These are phyloP conservation scores for Conus ventricosus DNA, from an alignment of 1,140 invertebrate species.

Conservation along the genomic window DNA sequence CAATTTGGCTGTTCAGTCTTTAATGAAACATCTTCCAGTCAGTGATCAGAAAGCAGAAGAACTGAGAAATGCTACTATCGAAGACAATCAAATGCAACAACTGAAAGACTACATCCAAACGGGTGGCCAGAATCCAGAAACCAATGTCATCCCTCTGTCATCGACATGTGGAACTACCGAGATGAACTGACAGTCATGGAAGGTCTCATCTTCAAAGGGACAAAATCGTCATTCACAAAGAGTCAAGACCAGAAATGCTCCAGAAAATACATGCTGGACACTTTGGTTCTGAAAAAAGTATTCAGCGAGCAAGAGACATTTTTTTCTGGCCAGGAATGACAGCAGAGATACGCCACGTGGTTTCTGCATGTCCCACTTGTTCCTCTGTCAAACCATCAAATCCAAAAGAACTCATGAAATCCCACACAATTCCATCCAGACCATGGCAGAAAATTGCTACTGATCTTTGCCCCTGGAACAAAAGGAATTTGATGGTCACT, in stretches of 20 bases:
- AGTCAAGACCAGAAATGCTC: conserved; percentile 37
- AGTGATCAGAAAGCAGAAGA: conserved; percentile 19
- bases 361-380: conserved; percentile 44
- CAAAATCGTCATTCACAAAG: conserved; percentile 38
- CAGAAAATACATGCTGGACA: conserved; percentile 46
- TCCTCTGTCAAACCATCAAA: conserved; percentile 26
- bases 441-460: conserved; percentile 50
- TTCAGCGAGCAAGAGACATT: conserved; percentile 38
- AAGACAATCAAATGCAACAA: neutral
- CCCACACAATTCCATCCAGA: conserved; percentile 44
- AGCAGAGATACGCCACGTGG: conserved; percentile 41
- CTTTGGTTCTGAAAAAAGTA: conserved; percentile 47
- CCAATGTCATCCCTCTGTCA: neutral
- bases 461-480: conserved; percentile 44
- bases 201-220: neutral
- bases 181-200: conserved; percentile 16
- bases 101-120: conserved; percentile 12
- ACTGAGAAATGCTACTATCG: conserved; percentile 19
- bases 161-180: conserved; percentile 16
- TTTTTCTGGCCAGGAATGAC: conserved; percentile 47
- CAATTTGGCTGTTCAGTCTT: conserved; percentile 17
- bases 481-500: conserved; percentile 44
- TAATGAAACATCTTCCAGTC: conserved; percentile 9
- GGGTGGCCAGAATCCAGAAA: conserved; percentile 31
- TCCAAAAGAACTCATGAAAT: conserved; percentile 41